Percentiles rank a stretch among this genome's conserved stretches.
phyloP scores from a whole-genome alignment of 2,888 invertebrate species.

The Gandaritis pyraliata region DNA sequence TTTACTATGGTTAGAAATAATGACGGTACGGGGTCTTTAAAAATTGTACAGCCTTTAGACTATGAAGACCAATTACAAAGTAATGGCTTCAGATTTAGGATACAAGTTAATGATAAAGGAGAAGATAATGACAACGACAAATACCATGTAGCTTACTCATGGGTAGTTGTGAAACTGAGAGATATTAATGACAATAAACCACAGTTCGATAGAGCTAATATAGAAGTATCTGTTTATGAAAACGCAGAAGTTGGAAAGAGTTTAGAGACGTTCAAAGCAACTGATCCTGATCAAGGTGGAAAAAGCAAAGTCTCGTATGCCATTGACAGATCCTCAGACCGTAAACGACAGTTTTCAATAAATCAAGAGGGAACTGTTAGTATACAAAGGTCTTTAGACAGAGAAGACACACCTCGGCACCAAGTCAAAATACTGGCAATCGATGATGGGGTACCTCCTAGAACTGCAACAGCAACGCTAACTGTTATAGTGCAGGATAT shows the following conservation, averaged over 20 bases:
- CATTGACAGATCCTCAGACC: conserved; percentile 95
- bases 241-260: conserved; percentile 96
- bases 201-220: conserved; percentile 96
- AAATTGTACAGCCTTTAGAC: conserved; percentile 97
- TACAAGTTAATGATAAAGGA: conserved; percentile 97
- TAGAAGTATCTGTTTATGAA: conserved; percentile 95
- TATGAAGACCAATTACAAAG: conserved; percentile 97
- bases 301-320: conserved; percentile 96
- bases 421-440: conserved; percentile 98
- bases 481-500: conserved; percentile 98
- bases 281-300: conserved; percentile 97
- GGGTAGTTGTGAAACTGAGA: conserved; percentile 95
- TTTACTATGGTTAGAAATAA: conserved; percentile 98
- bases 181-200: conserved; percentile 99
- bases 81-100: conserved; percentile 97
- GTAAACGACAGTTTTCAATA: conserved; percentile 96
- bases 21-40: conserved; percentile 97
- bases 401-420: conserved; percentile 97
- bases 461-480: conserved; percentile 96
- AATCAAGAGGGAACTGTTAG: conserved; percentile 97
- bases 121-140: conserved; percentile 98
- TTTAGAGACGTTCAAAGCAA: conserved; percentile 96
- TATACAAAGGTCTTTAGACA: conserved; percentile 95
- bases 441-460: conserved; percentile 96
- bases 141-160: conserved; percentile 97